phyloP scores from a whole-genome alignment of 2,113 vertebrate genomes.

The Pholis gunnellus region DNA sequence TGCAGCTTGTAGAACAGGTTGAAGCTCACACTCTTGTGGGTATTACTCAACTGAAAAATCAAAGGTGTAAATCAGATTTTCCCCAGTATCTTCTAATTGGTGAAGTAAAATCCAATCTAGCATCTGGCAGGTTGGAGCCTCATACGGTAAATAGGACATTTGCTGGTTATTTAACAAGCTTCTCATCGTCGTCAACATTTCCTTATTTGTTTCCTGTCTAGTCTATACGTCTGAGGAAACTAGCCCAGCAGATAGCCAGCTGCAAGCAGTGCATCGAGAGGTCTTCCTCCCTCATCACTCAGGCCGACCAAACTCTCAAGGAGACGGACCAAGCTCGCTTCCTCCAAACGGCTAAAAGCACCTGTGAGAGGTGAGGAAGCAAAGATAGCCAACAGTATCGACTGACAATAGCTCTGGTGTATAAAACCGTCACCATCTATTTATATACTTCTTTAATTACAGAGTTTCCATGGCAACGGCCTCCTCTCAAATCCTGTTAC shows the following conservation, averaged over 20 bases:
- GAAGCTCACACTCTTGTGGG: neutral
- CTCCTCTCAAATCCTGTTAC: conserved; percentile 96
- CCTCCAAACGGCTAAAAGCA: conserved; percentile 95
- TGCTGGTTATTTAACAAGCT: conserved; percentile 12
- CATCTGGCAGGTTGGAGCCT: conserved; percentile 23
- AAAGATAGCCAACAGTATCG: neutral
- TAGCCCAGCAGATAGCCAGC: conserved; percentile 96
- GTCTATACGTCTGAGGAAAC: conserved; percentile 93
- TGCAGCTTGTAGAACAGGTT: conserved; percentile 20
- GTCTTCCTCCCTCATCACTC: conserved; percentile 95
- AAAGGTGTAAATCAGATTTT: conserved; percentile 32
- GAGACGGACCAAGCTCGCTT: conserved; percentile 95
- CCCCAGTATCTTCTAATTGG: conserved; percentile 30
- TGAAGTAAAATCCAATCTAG: conserved; percentile 30
- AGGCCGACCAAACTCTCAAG: conserved; percentile 95
- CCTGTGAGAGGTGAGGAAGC: conserved; percentile 92
- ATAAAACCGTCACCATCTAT: conserved; percentile 21
- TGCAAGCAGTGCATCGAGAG: conserved; percentile 98
- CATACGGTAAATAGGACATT: neutral
- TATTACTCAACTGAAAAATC: conserved; percentile 41
- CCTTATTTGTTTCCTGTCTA: conserved; percentile 66
- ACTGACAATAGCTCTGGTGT: neutral
- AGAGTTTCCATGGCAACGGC: conserved; percentile 99
- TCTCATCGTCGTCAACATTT: conserved; percentile 44
- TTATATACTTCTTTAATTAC: conserved; percentile 50